phyloP scores from a whole-genome alignment of 2,888 invertebrate species.

The Periphyllus acericola region DNA sequence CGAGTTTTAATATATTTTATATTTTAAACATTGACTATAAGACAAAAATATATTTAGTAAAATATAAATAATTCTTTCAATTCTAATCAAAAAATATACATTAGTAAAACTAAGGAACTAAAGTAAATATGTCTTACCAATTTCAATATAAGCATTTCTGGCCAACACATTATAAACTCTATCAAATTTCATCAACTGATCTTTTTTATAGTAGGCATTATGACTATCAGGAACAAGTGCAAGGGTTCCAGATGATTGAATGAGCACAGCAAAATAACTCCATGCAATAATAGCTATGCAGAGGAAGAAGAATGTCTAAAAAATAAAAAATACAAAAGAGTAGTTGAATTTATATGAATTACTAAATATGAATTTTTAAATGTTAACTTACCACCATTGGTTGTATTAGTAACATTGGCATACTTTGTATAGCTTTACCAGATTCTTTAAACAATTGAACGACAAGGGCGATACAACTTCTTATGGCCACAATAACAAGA shows the following conservation, averaged over 20 bases:
- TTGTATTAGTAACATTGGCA: constrained; percentile 73
- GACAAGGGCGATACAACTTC: constrained; percentile 74
- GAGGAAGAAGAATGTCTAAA: constrained; percentile 71
- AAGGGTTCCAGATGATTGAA: constrained; percentile 73
- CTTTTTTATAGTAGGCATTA: constrained; percentile 53
- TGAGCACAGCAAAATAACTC: constrained; percentile 73
- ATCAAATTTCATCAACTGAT: constrained; percentile 66
- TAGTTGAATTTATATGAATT: constrained; percentile 24
- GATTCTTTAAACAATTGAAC: constrained; percentile 75
- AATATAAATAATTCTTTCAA: no score
- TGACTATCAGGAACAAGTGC: constrained; percentile 64
- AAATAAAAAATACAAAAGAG: constrained; percentile 59
- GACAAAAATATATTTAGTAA: no score
- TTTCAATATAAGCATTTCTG: constrained; percentile 79
- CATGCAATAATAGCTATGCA: constrained; percentile 71
- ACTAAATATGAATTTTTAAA: not conserved
- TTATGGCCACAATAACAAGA: constrained; percentile 73
- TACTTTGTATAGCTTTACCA: constrained; percentile 73
- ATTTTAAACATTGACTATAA: no score
- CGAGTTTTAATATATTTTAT: no score
- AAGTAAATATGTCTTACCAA: constrained; percentile 66
- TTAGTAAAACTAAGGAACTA: no score
- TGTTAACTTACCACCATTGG: constrained; percentile 72
- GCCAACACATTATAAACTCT: constrained; percentile 72
- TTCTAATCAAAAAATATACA: no score